A percentile compares a stretch with the other conserved stretches of the same genome.
Conservation (phyloP, 2,113 vertebrate species). For the Ovis canadensis region DNA sequence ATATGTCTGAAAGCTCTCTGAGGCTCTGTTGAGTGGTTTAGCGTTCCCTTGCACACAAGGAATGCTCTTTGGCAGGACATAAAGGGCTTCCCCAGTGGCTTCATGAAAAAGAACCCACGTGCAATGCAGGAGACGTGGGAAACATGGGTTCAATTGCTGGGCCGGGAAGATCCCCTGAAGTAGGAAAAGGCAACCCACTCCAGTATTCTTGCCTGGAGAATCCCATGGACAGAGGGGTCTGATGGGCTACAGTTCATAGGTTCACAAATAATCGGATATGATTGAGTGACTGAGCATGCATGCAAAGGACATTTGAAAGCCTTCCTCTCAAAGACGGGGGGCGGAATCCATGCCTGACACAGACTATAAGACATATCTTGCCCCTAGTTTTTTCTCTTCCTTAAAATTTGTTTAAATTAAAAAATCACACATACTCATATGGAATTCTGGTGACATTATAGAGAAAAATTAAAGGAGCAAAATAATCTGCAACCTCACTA, state of each 20-base stretch:
- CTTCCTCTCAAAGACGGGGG: neutral
- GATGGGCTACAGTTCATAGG: neutral
- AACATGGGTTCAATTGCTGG: neutral
- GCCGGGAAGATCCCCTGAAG: neutral
- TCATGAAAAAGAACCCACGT: neutral
- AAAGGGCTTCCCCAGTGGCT: neutral
- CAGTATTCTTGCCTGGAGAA: neutral
- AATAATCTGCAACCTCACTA: neutral
- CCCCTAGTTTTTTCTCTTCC: neutral
- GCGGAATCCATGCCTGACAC: neutral
- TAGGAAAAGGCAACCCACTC: neutral
- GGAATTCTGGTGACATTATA: neutral
- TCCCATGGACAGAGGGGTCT: neutral
- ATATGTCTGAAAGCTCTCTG: neutral
- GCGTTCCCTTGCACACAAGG: neutral
- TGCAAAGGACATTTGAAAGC: neutral
- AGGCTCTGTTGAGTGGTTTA: neutral
- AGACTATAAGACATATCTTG: neutral
- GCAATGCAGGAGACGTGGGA: neutral
- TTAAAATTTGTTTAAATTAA: slow-evolving; percentile 8
- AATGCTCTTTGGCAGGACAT: neutral
- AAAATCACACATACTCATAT: neutral
- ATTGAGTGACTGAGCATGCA: neutral
- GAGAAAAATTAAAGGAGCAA: neutral
- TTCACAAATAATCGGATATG: neutral